Conservation (phyloP, 1,140 invertebrate genomes). For the Idris sp. region DNA sequence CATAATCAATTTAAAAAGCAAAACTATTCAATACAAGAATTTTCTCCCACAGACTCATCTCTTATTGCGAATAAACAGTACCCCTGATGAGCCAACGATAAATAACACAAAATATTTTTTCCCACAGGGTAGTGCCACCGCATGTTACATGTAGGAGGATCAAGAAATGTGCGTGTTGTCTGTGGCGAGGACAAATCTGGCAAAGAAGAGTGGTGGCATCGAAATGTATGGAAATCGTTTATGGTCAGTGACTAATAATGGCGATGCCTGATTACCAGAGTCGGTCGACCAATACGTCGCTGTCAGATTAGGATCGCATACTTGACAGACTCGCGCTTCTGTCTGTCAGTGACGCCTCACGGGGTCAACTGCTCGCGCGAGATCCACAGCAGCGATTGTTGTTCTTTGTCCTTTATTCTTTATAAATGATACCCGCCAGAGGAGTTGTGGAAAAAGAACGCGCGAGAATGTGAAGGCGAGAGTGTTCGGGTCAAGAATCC, state of each 20-base stretch:
- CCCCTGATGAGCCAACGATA: constrained; percentile 51
- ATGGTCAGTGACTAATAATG: constrained; percentile 68
- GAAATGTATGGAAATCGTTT: constrained; percentile 69
- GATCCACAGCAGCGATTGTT: constrained; percentile 70
- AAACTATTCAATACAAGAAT: too few relatives aligned
- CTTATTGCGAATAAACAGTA: constrained; percentile 51
- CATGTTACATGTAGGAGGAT: constrained; percentile 12
- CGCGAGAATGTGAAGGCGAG: constrained; percentile 61
- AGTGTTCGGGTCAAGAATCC: constrained; percentile 67
- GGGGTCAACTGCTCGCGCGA: constrained; percentile 64
- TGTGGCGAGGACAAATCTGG: constrained; percentile 54
- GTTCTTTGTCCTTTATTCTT: constrained; percentile 75
- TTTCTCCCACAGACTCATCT: too few relatives aligned
- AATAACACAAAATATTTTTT: constrained; percentile 58
- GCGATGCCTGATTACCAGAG: constrained; percentile 58
- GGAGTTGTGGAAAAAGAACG: constrained; percentile 58
- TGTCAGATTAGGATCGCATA: constrained; percentile 76
- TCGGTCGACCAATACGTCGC: constrained; percentile 71
- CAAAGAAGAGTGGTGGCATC: constrained; percentile 58
- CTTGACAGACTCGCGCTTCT: constrained; percentile 77
- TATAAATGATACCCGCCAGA: constrained; percentile 70
- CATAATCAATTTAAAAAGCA: too few relatives aligned
- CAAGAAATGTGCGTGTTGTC: constrained; percentile 48
- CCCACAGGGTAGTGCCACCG: constrained; percentile 25
- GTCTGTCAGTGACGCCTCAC: constrained; percentile 71